These are phyloP conservation scores for Thamnophis sirtalis DNA, from an alignment of 2,113 vertebrate genomes.

Conservation along the genomic window DNA sequence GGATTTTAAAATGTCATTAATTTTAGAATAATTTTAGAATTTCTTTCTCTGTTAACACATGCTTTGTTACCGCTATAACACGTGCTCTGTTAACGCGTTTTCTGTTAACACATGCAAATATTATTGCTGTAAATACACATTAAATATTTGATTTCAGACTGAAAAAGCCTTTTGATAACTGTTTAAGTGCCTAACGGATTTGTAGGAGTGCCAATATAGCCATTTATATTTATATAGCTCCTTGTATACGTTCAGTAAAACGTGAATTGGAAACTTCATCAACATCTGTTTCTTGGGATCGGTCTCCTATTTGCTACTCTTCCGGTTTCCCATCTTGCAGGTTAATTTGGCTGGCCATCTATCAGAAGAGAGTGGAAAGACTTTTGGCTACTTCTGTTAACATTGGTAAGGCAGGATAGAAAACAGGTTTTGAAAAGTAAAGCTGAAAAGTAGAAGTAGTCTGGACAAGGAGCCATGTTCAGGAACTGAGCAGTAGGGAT, in stretches of 20 bases:
- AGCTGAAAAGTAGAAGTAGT: neutral
- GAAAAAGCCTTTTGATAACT: neutral
- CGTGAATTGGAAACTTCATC: neutral
- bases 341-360: neutral
- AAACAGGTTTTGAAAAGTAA: neutral
- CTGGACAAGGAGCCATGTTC: neutral
- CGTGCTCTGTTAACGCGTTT: neutral
- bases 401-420: neutral
- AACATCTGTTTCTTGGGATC: neutral
- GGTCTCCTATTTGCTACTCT: neutral
- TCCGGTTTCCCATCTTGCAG: neutral
- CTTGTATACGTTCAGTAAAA: neutral
- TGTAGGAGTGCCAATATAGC: neutral
- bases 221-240: neutral
- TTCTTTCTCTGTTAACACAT: neutral
- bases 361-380: neutral
- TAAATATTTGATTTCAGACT: constrained; percentile 33
- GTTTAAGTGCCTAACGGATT: neutral
- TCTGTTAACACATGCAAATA: constrained; percentile 3
- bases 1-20: neutral
- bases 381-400: neutral
- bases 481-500: neutral
- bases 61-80: constrained; percentile 1
- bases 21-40: neutral
- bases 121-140: neutral